Percentiles rank a stretch among this genome's conserved stretches.
phyloP scores from a whole-genome alignment of 2,797 vertebrate genomes.

The Poecile montanus region DNA sequence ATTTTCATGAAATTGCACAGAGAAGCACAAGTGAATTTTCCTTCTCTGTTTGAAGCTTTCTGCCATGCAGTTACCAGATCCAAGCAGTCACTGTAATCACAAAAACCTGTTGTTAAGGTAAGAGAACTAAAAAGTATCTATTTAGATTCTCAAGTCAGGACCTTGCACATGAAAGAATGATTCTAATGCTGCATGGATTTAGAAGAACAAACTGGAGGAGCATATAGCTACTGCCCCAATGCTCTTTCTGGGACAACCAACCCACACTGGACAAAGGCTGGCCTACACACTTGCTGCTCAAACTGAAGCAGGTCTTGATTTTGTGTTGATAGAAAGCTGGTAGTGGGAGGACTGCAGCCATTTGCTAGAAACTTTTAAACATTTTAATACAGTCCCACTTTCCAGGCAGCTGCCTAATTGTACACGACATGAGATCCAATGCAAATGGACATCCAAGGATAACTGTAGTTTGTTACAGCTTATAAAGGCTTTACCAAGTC shows the following conservation, averaged over 20 bases:
- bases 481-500: background rate
- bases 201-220: background rate
- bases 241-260: background rate
- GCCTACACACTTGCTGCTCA: background rate
- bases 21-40: background rate
- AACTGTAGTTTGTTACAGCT: background rate
- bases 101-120: background rate
- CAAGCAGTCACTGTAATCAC: background rate
- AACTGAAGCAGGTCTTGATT: background rate
- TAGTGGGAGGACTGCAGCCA: background rate
- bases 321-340: background rate
- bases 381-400: conserved; percentile 36
- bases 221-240: background rate
- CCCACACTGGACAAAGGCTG: background rate
- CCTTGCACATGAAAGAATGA: background rate
- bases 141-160: background rate
- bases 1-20: background rate
- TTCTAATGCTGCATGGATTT: background rate
- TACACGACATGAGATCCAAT: background rate
- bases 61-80: background rate
- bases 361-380: conserved; percentile 11
- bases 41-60: background rate
- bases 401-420: conserved; percentile 8
- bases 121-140: background rate
- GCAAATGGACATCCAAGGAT: background rate